Base-by-base conservation (phyloP, 2,888 invertebrate species). In the Disparrhopalites patrizii region DNA sequence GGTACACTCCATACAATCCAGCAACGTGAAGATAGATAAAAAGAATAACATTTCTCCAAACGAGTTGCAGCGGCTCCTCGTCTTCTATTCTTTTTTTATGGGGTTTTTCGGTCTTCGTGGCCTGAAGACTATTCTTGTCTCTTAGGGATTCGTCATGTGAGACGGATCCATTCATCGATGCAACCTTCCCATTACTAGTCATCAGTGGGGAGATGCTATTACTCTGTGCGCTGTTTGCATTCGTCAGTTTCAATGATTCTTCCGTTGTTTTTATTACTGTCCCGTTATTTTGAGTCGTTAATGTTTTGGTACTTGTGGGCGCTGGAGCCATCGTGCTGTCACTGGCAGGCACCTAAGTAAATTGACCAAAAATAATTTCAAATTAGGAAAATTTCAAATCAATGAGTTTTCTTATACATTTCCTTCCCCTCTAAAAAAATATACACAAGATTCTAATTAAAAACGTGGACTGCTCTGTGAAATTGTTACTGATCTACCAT, bases 1-100 rank as follows among this genome's bases (percentile, higher is more conserved):
- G 82, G 78, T 87, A 91, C 3, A 85, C 79, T 60, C 92, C 93
- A 77, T 91, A 91, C 0, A 91, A 58, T 0, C 90, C 89, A 3
- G 87, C 88, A 51, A 85, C 40, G 78, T 93, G 92, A 67, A 93
- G 83, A 77, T 87, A 88, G 10, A 82, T 80, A 77, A 93, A 91
- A 0, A 88, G 82, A 20, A 88, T 79, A 56, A 93, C 88, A 78
- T 92, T 93, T 73, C 89, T 84, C 92, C 92, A 93, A 3, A 93
- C 92, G 54, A 88, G 79, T 51, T 77, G 55, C 23, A 71, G 60
- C n/a, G 66, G 68, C 27, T 63, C 62, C 15, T 51, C 57, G 3
- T 25, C 52, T 23, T 43, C 57, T 54, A 60, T 38, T 18, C 54
- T 40, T n/a, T 40, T 20, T 10, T 43, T 23, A 13, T 50, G 47